Percentiles rank a stretch among this genome's conserved stretches.
These are phyloP conservation scores for Speoplatyrhinus poulsoni DNA, from an alignment of 2,113 vertebrate genomes.

Conservation along the genomic window DNA sequence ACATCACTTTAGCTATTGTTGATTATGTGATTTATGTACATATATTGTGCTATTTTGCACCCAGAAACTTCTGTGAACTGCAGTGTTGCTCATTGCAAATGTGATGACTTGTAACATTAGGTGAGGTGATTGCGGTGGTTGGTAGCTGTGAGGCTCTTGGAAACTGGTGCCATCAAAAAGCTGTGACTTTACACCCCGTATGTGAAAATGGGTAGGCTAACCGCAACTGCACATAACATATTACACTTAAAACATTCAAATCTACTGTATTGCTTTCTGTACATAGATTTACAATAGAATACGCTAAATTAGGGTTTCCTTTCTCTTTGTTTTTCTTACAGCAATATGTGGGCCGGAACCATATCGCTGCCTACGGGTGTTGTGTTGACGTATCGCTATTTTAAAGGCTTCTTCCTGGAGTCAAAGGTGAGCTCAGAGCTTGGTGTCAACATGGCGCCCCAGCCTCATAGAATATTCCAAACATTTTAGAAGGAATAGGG, in stretches of 20 bases:
- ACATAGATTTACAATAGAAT: not conserved
- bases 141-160: constrained; percentile 89
- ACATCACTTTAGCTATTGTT: too few relatives aligned
- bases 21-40: too few relatives aligned
- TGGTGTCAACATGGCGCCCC: constrained; percentile 6
- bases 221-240: not conserved
- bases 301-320: not conserved
- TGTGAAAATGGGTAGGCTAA: constrained; percentile 72
- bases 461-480: not conserved
- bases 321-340: constrained; percentile 48
- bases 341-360: constrained; percentile 80
- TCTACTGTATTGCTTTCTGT: not conserved
- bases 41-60: too few relatives aligned
- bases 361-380: constrained; percentile 78
- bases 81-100: not conserved
- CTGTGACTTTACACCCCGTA: constrained; percentile 77
- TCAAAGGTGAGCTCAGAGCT: constrained; percentile 82
- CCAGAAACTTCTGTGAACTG: too few relatives aligned
- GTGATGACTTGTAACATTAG: constrained; percentile 58
- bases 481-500: too few relatives aligned
- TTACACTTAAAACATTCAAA: not conserved
- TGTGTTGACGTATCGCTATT: constrained; percentile 86
- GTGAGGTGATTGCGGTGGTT: constrained; percentile 89
- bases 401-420: constrained; percentile 89
- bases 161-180: constrained; percentile 84